These are phyloP conservation scores for Sycophila sp. DNA, from an alignment of 1,140 invertebrate genomes.

Conservation along the genomic window DNA sequence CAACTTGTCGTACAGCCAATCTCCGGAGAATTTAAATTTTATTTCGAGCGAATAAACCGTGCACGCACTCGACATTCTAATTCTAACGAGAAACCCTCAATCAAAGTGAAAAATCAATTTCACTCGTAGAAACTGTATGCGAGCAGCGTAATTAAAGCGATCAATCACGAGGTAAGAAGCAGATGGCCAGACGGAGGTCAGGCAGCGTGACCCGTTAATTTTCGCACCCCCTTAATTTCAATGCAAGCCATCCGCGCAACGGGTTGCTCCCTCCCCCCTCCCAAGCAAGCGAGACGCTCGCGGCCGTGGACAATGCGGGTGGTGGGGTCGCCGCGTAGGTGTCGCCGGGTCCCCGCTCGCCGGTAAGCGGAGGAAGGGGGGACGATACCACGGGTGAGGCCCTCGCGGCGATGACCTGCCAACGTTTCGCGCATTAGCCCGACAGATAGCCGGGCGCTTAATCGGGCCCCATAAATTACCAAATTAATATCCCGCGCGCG, in stretches of 20 bases:
- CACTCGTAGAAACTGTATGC: too few species aligned
- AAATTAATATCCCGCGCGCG: slow-evolving; percentile 65
- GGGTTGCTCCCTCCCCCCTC: neutral
- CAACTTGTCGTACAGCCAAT: too few species aligned
- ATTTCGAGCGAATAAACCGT: too few species aligned
- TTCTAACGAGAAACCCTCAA: too few species aligned
- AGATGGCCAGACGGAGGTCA: too few species aligned
- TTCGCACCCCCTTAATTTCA: slow-evolving; percentile 7
- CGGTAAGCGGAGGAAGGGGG: neutral
- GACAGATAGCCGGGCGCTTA: slow-evolving; percentile 62
- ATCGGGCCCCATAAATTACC: slow-evolving; percentile 65
- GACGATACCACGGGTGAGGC: neutral
- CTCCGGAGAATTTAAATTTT: too few species aligned
- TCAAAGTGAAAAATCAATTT: too few species aligned
- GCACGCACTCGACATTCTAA: too few species aligned
- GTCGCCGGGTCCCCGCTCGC: too few species aligned
- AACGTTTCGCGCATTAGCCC: slow-evolving; percentile 62
- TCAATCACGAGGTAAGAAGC: too few species aligned
- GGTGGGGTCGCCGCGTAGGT: neutral
- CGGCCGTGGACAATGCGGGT: slow-evolving; percentile 14
- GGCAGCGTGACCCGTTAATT: slow-evolving; percentile 14
- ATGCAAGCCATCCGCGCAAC: slow-evolving; percentile 3
- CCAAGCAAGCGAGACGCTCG: neutral
- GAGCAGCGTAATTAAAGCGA: too few species aligned
- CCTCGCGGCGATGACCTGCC: slow-evolving; percentile 57